A percentile compares a stretch with the other conserved stretches of the same genome.
These are phyloP conservation scores for Hemichromis elongatus DNA, from an alignment of 2,113 vertebrate species.

Conservation along the genomic window DNA sequence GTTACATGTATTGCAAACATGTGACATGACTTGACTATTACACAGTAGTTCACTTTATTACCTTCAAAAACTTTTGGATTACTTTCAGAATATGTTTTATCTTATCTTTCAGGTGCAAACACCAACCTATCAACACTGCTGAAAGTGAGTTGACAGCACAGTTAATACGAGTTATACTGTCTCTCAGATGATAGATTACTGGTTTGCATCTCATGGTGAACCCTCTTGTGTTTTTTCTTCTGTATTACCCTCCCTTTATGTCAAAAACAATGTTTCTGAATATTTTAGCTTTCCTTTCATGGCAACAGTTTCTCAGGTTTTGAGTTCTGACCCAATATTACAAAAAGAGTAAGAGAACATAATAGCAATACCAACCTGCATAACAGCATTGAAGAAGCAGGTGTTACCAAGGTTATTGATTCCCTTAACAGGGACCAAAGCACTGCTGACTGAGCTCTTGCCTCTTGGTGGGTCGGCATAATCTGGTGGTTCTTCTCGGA, in stretches of 20 bases:
- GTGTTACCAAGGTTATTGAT: slow-evolving; percentile 96
- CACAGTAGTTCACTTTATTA: neutral
- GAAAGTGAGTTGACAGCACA: neutral
- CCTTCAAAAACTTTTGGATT: neutral
- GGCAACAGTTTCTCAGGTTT: neutral
- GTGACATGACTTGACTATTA: neutral
- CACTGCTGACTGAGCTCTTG: slow-evolving; percentile 69
- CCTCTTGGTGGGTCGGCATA: slow-evolving; percentile 75
- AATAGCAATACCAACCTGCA: slow-evolving; percentile 80
- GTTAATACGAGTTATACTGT: neutral
- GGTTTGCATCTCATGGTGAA: neutral
- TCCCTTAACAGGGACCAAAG: slow-evolving; percentile 87
- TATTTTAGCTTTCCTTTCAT: neutral
- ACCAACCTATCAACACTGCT: neutral
- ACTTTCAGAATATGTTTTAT: neutral
- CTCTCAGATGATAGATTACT: neutral
- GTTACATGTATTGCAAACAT: neutral
- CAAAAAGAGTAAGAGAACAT: neutral
- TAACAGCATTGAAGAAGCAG: slow-evolving; percentile 97
- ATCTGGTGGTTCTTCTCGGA: slow-evolving; percentile 82
- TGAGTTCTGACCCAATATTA: neutral
- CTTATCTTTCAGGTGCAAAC: neutral
- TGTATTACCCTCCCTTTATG: no score
- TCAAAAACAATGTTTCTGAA: neutral
- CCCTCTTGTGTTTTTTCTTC: neutral